phyloP scores from a whole-genome alignment of 2,113 vertebrate genomes.

The Amphiprion ocellaris region DNA sequence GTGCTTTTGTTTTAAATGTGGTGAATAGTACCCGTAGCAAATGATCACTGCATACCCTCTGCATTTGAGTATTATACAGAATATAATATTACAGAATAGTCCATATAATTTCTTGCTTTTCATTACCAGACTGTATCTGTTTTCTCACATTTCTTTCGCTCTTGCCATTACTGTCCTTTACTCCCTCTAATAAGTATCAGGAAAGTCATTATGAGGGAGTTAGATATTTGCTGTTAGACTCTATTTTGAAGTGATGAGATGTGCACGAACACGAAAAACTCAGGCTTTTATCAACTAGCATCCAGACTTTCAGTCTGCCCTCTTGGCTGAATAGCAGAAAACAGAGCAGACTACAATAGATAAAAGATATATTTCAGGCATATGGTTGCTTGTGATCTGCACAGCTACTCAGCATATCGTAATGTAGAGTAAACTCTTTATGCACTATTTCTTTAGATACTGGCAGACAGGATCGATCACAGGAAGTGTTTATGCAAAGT shows the following conservation, averaged over 20 bases:
- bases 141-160: not conserved
- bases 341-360: conserved; percentile 3
- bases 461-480: not conserved
- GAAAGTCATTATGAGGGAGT: not conserved
- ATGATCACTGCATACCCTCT: not conserved
- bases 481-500: not conserved
- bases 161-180: not conserved
- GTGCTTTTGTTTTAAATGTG: not conserved
- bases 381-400: no score
- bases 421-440: no score
- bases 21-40: not conserved
- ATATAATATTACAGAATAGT: not conserved
- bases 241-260: conserved; percentile 13
- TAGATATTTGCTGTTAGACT: not conserved
- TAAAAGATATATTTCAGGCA: not conserved
- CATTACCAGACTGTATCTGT: not conserved
- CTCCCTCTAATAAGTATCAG: conserved; percentile 10
- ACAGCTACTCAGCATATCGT: no score
- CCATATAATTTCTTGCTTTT: not conserved
- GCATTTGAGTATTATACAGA: not conserved
- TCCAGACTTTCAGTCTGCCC: not conserved
- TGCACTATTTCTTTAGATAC: not conserved
- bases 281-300: conserved; percentile 1
- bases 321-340: not conserved
- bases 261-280: not conserved